Conservation (phyloP, 1,140 invertebrate genomes). For the Tetranychus urticae region DNA sequence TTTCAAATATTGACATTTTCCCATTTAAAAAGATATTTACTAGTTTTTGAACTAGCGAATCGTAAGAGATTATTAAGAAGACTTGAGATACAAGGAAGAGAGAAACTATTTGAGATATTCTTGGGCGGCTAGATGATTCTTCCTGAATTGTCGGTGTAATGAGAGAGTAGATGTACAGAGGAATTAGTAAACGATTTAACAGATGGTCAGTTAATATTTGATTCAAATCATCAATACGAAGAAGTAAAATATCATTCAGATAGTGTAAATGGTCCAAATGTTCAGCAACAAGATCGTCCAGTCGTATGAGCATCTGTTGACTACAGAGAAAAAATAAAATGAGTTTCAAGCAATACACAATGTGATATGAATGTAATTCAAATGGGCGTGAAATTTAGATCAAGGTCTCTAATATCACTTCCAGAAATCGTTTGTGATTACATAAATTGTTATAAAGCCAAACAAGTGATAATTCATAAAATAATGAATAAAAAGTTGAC, state of each 20-base stretch:
- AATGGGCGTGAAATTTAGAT: no score
- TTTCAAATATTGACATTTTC: constrained; percentile 13
- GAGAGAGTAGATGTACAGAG: constrained; percentile 27
- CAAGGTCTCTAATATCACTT: no score
- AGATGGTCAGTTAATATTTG: constrained; percentile 86
- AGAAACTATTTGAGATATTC: constrained; percentile 63
- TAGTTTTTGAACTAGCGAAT: constrained; percentile 59
- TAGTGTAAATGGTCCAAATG: constrained; percentile 95
- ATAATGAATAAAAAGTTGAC: no score
- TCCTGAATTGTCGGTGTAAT: neutral
- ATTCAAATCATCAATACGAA: constrained; percentile 78
- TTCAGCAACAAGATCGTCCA: constrained; percentile 84
- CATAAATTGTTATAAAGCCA: no score
- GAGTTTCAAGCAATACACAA: neutral
- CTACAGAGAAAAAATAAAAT: constrained; percentile 32
- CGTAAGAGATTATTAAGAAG: constrained; percentile 76
- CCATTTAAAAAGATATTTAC: constrained; percentile 67
- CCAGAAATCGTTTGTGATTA: no score
- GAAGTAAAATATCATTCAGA: constrained; percentile 79
- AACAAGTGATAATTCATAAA: no score
- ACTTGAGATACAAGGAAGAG: constrained; percentile 78
- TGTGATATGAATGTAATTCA: neutral
- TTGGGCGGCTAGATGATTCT: constrained; percentile 20
- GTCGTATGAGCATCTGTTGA: constrained; percentile 54
- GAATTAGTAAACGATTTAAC: constrained; percentile 71